These are phyloP conservation scores for Polydrusus cervinus DNA, from an alignment of 2,888 invertebrate species.

Conservation along the genomic window DNA sequence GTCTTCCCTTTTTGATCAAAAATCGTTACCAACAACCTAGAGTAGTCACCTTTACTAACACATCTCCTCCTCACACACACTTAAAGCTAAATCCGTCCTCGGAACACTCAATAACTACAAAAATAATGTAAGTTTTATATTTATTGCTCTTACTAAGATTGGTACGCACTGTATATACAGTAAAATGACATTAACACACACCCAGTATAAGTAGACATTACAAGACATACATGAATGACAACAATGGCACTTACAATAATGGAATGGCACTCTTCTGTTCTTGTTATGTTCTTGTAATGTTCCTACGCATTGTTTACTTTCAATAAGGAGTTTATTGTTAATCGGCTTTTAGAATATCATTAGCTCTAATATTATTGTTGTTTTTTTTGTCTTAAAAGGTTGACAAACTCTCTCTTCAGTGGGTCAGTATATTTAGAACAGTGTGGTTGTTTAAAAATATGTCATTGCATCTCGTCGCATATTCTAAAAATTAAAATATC, in stretches of 20 bases:
- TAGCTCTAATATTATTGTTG: neutral
- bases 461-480: too few species aligned
- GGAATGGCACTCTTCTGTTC: neutral
- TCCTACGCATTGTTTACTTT: constrained; percentile 37
- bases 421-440: constrained; percentile 2
- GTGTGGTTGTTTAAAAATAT: neutral
- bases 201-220: constrained; percentile 2
- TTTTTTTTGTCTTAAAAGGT: constrained; percentile 14
- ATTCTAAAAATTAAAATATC: too few species aligned
- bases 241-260: constrained; percentile 1
- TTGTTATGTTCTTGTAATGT: neutral
- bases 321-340: constrained; percentile 29
- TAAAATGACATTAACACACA: neutral
- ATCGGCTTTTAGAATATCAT: constrained; percentile 27
- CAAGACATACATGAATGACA: neutral
- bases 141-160: too few species aligned
- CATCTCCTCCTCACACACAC: too few species aligned
- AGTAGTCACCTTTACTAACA: too few species aligned
- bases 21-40: too few species aligned
- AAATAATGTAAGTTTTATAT: too few species aligned
- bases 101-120: too few species aligned
- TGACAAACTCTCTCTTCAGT: constrained; percentile 16
- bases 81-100: too few species aligned
- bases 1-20: too few species aligned
- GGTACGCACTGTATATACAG: neutral